Evolutionary conservation across 1,140 invertebrate genomes (phyloP), one percentile per base, ranked within the genome.

Genomic region (Bombus vancouverensis): DNA sequence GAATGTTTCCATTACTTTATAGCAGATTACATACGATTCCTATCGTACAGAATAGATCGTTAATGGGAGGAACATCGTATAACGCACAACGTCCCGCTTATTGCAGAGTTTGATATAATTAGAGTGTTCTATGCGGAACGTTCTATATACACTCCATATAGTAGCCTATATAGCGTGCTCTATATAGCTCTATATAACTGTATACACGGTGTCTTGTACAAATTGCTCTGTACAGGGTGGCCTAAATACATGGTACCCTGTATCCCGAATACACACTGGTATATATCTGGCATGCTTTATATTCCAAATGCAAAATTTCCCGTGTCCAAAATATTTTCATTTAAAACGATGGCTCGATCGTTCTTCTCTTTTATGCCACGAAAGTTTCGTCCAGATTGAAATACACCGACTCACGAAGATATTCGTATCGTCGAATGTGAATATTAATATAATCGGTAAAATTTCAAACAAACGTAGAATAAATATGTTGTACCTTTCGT

Each of bases 21-120:
- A 62, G 28, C 28, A 53, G 18, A 62, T 59, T 12, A 28, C 57
- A 12, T 28, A 28, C 22, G 57, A 59, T 59, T 28, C 28, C 28
- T 62, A 62, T n/a, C 25, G 10, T 62, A 62, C 28, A 15, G 1
- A n/a, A 25, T 76, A 75, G 32, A 28, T 76, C 32, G 15, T 39
- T 53, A 25, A 76, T 37, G 44, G 28, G 25, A 28, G 5, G n/a
- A 62, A 32, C 6, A 32, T 37, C 13, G 53, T 44, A 28, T 57
- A 28, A 32, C 12, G 34, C 32, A 75, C 15, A 77, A 39, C 12
- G 57, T 39, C 39, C 34, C 22, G 53, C 9, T 25, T 59, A 32
- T 6, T 37, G 34, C 25, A 39, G 53, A 39, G 74, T 59, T 76
- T 76, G 53, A 76, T 76, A 76, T 37, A 75, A 47, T 75, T 75